phyloP scores from a whole-genome alignment of 2,113 vertebrate species.

The Tachuris rubrigastra region DNA sequence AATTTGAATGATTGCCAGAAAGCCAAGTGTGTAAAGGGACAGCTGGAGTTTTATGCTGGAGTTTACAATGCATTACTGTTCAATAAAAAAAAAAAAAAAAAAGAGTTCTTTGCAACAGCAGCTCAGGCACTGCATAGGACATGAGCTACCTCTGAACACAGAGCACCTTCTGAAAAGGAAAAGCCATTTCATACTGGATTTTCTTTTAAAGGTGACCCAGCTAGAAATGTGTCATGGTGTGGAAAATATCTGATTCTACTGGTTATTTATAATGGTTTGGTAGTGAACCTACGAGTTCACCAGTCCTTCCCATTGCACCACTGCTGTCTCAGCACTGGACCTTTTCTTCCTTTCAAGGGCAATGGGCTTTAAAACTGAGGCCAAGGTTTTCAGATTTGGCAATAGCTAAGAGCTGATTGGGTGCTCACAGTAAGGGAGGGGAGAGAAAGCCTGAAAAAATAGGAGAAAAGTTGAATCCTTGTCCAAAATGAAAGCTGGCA shows the following conservation, averaged over 20 bases:
- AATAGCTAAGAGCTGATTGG: neutral
- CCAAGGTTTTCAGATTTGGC: neutral
- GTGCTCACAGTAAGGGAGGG: neutral
- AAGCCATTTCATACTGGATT: conserved; percentile 21
- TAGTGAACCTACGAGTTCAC: neutral
- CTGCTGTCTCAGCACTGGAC: neutral
- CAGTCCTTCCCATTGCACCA: fast-evolving
- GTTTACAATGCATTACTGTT: conserved; percentile 65
- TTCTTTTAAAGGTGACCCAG: neutral
- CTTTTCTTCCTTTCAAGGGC: neutral
- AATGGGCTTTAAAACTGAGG: neutral
- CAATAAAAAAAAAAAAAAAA: neutral
- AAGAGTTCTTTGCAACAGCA: conserved; percentile 13
- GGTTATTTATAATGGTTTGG: neutral
- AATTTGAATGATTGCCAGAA: conserved; percentile 31
- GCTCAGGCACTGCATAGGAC: neutral
- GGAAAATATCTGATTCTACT: neutral
- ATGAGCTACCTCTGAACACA: conserved; percentile 42
- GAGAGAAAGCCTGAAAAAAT: neutral
- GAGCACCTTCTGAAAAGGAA: conserved; percentile 50
- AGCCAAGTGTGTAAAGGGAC: conserved; percentile 56
- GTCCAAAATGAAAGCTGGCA: neutral
- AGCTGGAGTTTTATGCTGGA: conserved; percentile 58
- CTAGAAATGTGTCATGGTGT: neutral
- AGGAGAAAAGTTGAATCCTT: neutral